Base-by-base conservation (phyloP, 2,113 vertebrate genomes). In the Tupaia tana region DNA sequence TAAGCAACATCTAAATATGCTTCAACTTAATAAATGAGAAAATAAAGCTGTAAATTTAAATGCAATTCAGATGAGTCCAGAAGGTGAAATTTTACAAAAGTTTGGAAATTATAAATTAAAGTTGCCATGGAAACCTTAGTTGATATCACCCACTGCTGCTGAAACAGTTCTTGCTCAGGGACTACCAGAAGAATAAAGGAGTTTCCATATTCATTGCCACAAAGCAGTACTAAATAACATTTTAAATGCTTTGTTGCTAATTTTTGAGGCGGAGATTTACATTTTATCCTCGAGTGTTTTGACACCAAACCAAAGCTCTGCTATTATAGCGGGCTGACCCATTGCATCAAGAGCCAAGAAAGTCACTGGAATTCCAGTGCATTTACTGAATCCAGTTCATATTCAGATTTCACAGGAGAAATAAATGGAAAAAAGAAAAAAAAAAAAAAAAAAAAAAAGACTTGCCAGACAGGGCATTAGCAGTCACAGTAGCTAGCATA, bases 181-280 rank as follows among this genome's bases (percentile, higher is more conserved):
- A 18, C 84, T 10, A 24, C 71, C 71, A 86, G 61, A 7, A 71
- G 70, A 96, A 73, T 59, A 82, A 70, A 78, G 64, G n/a, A 95
- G 92, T 96, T 94, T 92, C 95, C 34, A 95, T 24, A 93, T 80
- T 89, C 67, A 43, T 18, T 82, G 80, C 43, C 52, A 78, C 34
- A 61, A 91, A 54, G 1, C 77, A 63, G 69, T 71, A 97, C 74
- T 59, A 82, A 96, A 61, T 77, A 67, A 67, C 20, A 69, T 9
- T 7, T 86, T 91, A 90, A 88, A 81, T 70, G 81, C 0, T 61
- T 94, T 80, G 66, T 56, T 96, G 85, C 90, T 81, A 96, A 97
- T 71, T 87, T 91, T 71, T 74, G 90, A 71, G 22, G 2, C 20
- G 3, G 1, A 56, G 64, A 83, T 84, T 97, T 95, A 82, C 83